Percentiles rank a stretch among this genome's conserved stretches.
Evolutionary conservation across 2,797 vertebrate species (phyloP).

Genomic region (Trachops cirrhosus): DNA sequence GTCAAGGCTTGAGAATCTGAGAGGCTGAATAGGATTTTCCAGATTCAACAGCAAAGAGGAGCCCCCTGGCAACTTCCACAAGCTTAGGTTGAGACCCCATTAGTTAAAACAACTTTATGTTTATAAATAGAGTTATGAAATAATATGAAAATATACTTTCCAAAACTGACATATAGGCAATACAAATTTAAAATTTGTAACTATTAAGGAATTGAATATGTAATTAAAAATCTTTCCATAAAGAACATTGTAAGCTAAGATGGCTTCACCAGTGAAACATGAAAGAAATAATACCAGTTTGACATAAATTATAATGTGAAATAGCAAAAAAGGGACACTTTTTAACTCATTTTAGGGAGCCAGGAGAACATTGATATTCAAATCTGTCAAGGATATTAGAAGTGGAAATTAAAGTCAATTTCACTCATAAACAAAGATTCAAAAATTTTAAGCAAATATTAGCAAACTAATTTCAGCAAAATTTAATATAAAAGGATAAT

Average conservation of each 20-base stretch:
- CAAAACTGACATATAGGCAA: neutral
- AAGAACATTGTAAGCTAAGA: neutral
- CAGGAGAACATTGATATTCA: neutral
- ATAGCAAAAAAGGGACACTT: neutral
- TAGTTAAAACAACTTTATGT: neutral
- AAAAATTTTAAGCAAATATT: neutral
- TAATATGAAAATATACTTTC: neutral
- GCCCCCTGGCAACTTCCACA: neutral
- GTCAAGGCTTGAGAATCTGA: neutral
- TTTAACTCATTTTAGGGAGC: neutral
- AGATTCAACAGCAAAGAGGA: neutral
- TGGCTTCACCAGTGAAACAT: neutral
- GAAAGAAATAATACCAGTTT: neutral
- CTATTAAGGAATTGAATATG: neutral
- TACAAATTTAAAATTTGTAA: neutral
- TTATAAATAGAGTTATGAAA: neutral
- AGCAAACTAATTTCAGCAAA: neutral
- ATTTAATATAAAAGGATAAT: neutral
- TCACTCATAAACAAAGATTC: neutral
- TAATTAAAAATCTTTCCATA: constrained; percentile 6
- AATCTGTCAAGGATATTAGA: neutral
- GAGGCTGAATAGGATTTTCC: neutral
- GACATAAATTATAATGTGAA: neutral
- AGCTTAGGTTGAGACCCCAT: neutral
- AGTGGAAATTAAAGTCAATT: neutral